These are phyloP conservation scores for Chromis chromis DNA, from an alignment of 2,797 vertebrate species.

Conservation along the genomic window DNA sequence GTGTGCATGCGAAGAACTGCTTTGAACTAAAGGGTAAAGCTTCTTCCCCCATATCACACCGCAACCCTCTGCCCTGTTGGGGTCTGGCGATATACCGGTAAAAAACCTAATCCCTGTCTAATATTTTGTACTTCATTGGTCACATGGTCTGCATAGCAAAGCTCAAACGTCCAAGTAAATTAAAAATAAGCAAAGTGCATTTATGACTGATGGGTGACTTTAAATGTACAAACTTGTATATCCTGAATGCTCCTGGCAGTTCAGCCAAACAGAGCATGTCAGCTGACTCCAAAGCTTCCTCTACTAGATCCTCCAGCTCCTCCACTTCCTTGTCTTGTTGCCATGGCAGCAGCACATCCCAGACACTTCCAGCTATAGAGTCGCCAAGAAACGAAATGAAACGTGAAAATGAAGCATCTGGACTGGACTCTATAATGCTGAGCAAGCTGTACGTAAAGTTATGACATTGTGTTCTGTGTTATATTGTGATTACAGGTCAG, in stretches of 20 bases:
- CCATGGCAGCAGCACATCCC: conserved; percentile 74
- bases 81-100: not conserved
- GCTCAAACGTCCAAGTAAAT: not conserved
- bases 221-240: conserved; percentile 66
- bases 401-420: conserved; percentile 19
- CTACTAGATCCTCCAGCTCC: conserved; percentile 68
- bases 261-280: conserved; percentile 77
- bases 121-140: not conserved
- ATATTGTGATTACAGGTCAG: not conserved
- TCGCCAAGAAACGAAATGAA: conserved; percentile 29
- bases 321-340: conserved; percentile 74
- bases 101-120: not conserved
- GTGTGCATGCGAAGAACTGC: not conserved
- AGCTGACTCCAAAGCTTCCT: conserved; percentile 74
- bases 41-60: no score
- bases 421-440: not conserved
- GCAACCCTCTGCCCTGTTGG: not conserved
- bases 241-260: conserved; percentile 82
- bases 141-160: not conserved
- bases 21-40: no score
- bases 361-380: conserved; percentile 70
- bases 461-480: conserved; percentile 3
- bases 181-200: not conserved
- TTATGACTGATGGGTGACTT: not conserved
- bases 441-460: conserved; percentile 1